These are phyloP conservation scores for Gnathonemus echidnorhynchus DNA, from an alignment of 2,113 vertebrate genomes.

Conservation along the genomic window DNA sequence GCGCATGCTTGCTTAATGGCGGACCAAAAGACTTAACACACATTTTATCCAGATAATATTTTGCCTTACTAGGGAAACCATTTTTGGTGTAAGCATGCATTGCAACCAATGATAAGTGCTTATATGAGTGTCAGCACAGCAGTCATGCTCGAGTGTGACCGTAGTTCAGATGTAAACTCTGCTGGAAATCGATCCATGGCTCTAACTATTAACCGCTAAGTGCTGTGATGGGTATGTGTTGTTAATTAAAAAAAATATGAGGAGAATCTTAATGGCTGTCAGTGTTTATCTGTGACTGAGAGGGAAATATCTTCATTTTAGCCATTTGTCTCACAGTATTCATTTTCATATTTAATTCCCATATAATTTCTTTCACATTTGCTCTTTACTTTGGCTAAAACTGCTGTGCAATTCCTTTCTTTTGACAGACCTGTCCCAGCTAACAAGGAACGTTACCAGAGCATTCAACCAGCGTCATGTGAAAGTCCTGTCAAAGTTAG, in stretches of 20 bases:
- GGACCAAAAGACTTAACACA: neutral
- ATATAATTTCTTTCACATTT: neutral
- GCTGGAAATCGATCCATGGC: neutral
- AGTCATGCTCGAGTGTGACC: neutral
- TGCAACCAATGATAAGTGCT: neutral
- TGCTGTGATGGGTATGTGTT: neutral
- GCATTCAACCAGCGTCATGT: neutral
- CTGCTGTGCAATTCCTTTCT: neutral
- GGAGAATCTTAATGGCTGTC: neutral
- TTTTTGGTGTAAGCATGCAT: neutral
- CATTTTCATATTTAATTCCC: neutral
- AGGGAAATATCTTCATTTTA: neutral
- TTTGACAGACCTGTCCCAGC: neutral
- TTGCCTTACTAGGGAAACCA: neutral
- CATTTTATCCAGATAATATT: neutral
- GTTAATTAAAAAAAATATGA: neutral
- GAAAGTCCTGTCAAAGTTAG: neutral
- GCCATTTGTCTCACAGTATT: neutral
- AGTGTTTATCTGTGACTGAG: neutral
- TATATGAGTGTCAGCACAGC: neutral
- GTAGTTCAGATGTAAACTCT: neutral
- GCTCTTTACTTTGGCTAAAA: neutral
- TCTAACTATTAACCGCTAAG: neutral
- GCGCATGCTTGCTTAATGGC: neutral
- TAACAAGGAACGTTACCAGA: neutral